phyloP scores from a whole-genome alignment of 2,797 vertebrate species.

The Sebastes elongatus region DNA sequence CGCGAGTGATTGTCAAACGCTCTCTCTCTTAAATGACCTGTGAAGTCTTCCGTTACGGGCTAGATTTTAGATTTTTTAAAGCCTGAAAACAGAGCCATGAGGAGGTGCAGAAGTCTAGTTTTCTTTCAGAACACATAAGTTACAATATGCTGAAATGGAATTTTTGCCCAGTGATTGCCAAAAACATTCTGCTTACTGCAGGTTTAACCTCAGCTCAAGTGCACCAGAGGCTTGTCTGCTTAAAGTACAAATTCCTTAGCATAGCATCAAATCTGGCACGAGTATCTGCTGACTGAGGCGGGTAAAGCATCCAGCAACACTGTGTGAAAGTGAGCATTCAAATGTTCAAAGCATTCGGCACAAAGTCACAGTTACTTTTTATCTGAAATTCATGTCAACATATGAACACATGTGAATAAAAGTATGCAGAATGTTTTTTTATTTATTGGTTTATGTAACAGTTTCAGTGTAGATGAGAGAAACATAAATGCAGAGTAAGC shows the following conservation, averaged over 20 bases:
- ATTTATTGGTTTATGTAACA: neutral
- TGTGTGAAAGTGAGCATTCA: neutral
- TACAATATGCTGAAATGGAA: no score
- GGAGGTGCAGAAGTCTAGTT: no score
- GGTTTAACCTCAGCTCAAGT: neutral
- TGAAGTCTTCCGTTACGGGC: no score
- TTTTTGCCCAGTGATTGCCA: no score
- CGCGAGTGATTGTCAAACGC: no score
- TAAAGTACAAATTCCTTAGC: slow-evolving; percentile 25
- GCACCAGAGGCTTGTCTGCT: neutral
- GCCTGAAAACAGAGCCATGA: no score
- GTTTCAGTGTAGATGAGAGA: neutral
- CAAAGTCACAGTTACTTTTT: neutral
- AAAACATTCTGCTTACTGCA: no score
- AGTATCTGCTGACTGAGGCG: slow-evolving; percentile 9
- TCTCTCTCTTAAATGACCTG: no score
- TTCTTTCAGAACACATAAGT: no score
- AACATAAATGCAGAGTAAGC: neutral
- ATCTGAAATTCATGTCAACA: neutral
- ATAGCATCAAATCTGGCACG: slow-evolving; percentile 10
- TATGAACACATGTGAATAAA: neutral
- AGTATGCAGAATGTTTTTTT: neutral
- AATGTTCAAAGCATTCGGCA: neutral
- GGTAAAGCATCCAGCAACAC: slow-evolving; percentile 8
- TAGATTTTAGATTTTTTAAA: no score